These are phyloP conservation scores for Trichogramma dendrolimi DNA, from an alignment of 2,888 invertebrate species.

Conservation along the genomic window DNA sequence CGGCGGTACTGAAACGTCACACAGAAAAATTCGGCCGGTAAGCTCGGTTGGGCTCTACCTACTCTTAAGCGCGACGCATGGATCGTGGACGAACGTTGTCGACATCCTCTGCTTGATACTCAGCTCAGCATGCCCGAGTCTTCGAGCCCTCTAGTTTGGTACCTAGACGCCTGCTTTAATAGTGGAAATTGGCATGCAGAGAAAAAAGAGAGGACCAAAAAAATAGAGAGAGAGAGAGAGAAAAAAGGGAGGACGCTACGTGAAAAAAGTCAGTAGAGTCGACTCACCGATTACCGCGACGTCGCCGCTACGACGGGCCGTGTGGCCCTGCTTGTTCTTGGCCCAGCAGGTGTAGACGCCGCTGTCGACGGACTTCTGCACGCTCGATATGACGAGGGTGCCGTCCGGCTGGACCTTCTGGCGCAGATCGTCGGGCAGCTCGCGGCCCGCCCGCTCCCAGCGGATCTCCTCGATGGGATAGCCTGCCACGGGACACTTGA, in stretches of 20 bases:
- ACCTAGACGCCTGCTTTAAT: too few relatives aligned
- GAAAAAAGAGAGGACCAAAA: background rate
- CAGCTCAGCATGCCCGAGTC: too few relatives aligned
- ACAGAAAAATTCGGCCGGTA: constrained; percentile 32
- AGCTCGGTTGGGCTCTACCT: background rate
- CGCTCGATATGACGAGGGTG: constrained; percentile 69
- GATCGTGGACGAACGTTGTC: too few relatives aligned
- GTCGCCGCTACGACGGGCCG: constrained; percentile 68
- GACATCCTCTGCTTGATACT: too few relatives aligned
- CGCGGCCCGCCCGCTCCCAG: constrained; percentile 72
- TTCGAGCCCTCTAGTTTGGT: too few relatives aligned
- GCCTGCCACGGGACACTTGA: constrained; percentile 79
- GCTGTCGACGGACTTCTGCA: constrained; percentile 70
- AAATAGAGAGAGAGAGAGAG: too few relatives aligned
- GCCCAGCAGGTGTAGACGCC: constrained; percentile 80
- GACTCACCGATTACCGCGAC: constrained; percentile 73
- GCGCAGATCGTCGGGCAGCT: constrained; percentile 74
- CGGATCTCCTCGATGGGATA: constrained; percentile 77
- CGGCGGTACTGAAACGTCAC: constrained; percentile 64
- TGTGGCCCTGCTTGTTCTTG: constrained; percentile 72
- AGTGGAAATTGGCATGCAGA: too few relatives aligned
- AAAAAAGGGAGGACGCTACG: background rate
- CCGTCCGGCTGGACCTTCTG: constrained; percentile 73
- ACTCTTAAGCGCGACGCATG: too few relatives aligned
- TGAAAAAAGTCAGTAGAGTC: background rate